Base-by-base conservation (phyloP, 2,888 invertebrate species). In the Zelleria hepariella region DNA sequence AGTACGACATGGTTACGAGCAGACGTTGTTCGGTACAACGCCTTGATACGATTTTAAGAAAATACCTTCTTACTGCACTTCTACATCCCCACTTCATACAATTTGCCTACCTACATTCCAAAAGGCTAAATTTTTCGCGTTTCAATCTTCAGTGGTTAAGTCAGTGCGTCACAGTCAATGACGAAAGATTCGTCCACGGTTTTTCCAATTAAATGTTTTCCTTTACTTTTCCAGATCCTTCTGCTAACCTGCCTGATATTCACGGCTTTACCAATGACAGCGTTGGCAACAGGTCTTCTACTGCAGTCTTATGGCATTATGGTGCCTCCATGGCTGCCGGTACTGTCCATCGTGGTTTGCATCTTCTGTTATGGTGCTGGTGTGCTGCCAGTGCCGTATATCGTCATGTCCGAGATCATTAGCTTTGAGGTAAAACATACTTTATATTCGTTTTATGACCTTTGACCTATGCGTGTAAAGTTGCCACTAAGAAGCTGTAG, bases 401-500 rank as follows among this genome's bases (percentile, higher is more conserved):
- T 60, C 21, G 62, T 62, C 21, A 58, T 62, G 59, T 56, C 62
- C 15, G 62, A 62, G 47, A 59, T 62, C 51, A 61, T 62, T 18
- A 61, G 53, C 55, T 59, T 59, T 51, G 61, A 62, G 59, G 62
- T 62, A 57, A 58, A 47, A 26, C 24, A 15, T 6, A 18, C 4
- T 20, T 42, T 5, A 42, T n/a, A n/a, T n/a, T n/a, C n/a, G n/a
- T n/a, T n/a, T n/a, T n/a, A n/a, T n/a, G n/a, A n/a, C n/a, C n/a
- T n/a, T n/a, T n/a, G n/a, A n/a, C n/a, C n/a, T n/a, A n/a, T n/a
- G n/a, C n/a, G n/a, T n/a, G n/a, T n/a, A n/a, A n/a, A n/a, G n/a
- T n/a, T n/a, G n/a, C n/a, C n/a, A n/a, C n/a, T n/a, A n/a, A n/a
- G n/a, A n/a, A n/a, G n/a, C n/a, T n/a, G n/a, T n/a, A n/a, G n/a